phyloP scores from a whole-genome alignment of 2,888 invertebrate species.

The Chrysina gloriosa region DNA sequence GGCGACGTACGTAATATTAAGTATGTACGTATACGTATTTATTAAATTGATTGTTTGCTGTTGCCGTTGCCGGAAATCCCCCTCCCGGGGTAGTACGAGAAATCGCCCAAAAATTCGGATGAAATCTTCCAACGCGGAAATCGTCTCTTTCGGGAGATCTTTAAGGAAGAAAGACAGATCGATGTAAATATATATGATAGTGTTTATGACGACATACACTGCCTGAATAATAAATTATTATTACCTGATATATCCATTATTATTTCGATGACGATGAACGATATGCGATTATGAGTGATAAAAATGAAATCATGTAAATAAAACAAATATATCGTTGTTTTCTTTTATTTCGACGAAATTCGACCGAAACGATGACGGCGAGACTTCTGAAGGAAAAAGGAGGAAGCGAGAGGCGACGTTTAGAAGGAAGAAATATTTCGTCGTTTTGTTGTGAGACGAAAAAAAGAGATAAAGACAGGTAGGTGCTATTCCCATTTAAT shows the following conservation, averaged over 20 bases:
- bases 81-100: too few species aligned
- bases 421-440: too few species aligned
- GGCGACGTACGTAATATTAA: too few species aligned
- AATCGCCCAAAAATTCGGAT: too few species aligned
- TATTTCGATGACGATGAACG: constrained; percentile 35
- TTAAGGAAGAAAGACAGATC: constrained; percentile 54
- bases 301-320: constrained; percentile 30
- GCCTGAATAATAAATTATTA: constrained; percentile 65
- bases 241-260: constrained; percentile 56
- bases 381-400: not conserved
- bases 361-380: not conserved
- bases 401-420: not conserved
- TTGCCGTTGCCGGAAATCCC: too few species aligned
- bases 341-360: constrained; percentile 32
- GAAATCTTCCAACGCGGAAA: too few species aligned
- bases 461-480: too few species aligned
- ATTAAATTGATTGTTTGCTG: too few species aligned
- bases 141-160: constrained; percentile 59
- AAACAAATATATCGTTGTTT: constrained; percentile 25
- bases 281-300: constrained; percentile 24
- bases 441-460: too few species aligned
- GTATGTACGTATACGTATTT: too few species aligned
- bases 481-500: too few species aligned
- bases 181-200: constrained; percentile 64
- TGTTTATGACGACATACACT: constrained; percentile 66